These are phyloP conservation scores for Ectropis grisescens DNA, from an alignment of 1,140 invertebrate species.

Conservation along the genomic window DNA sequence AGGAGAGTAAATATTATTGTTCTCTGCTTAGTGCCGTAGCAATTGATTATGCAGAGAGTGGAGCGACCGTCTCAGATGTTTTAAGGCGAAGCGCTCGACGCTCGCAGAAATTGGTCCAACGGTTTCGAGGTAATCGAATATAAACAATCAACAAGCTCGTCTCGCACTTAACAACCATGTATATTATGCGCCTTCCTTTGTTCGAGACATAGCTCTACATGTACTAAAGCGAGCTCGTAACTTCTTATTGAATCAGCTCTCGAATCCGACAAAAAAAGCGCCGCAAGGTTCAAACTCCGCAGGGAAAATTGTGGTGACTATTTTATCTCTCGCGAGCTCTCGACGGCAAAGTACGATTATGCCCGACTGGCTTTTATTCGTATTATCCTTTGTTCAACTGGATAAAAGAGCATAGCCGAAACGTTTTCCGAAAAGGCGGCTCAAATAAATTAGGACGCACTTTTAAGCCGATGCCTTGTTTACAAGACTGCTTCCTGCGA, in stretches of 20 bases:
- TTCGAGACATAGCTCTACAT: constrained; percentile 13
- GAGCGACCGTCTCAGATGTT: constrained; percentile 7
- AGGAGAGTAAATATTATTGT: too few species aligned
- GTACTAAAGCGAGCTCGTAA: constrained; percentile 24
- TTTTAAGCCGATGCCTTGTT: constrained; percentile 26
- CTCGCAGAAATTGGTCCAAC: constrained; percentile 8
- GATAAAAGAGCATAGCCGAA: constrained; percentile 33
- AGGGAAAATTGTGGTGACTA: constrained; percentile 47
- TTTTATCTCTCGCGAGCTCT: constrained; percentile 47
- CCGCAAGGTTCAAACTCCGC: constrained; percentile 36
- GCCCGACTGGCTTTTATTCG: constrained; percentile 58
- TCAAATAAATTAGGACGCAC: constrained; percentile 36
- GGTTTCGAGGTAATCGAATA: constrained; percentile 21
- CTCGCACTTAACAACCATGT: constrained; percentile 1
- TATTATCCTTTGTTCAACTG: constrained; percentile 44
- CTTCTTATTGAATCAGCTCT: constrained; percentile 51
- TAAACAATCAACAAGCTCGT: constrained; percentile 18
- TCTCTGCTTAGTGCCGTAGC: too few species aligned
- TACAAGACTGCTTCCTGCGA: constrained; percentile 23
- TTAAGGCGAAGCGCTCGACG: constrained; percentile 7
- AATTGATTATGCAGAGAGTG: too few species aligned
- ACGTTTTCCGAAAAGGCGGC: constrained; percentile 28
- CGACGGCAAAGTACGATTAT: constrained; percentile 44
- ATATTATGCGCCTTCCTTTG: constrained; percentile 4
- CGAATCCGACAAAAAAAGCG: constrained; percentile 25